Base-by-base conservation (phyloP, 1,140 invertebrate species). In the Apis cerana region DNA sequence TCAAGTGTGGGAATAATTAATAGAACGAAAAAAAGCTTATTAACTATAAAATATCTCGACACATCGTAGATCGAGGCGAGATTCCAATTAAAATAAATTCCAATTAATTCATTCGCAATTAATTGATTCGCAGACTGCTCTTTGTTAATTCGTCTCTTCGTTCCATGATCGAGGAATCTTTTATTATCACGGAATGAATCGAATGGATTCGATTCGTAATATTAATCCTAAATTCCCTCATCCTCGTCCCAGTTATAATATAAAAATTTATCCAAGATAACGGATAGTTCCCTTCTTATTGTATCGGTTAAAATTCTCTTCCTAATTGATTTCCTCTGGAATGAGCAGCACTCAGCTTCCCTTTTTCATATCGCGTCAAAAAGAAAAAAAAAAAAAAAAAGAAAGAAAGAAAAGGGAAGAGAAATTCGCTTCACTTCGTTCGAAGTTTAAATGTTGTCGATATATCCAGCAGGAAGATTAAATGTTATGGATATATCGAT, bases 261-360 rank as follows among this genome's bases (percentile, higher is more conserved):
- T 10, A 19, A 64, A 64, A 33, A 33, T 64, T 27, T 19, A 15
- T 33, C 62, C 13, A 27, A 62, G n/a, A 23, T 27, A 27, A 17
- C 17, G 17, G 9, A 11, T 19, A 9, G 62, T 64, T 64, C 15
- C 17, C 23, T 17, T 13, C 27, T 33, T 64, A 17, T 43, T 33
- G 17, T 33, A 64, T 62, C 13, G n/a, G 8, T 17, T 64, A 4
- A 64, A 19, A 64, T 64, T 64, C 62, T 5, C 8, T 10, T 33
- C 62, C 17, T 64, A 64, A 64, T 64, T 64, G 62, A 64, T 64
- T 64, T 64, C 19, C 62, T 19, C 15, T 64, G 23, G 62, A 64
- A 64, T 15, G 0, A 33, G 62, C 9, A 12, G 12, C 52, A 1
- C 61, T 17, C 15, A 11, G 17, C 27, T 64, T 33, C 27, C 3